Evolutionary conservation across 2,797 vertebrate species (phyloP), one percentile per base, ranked within the genome.

Genomic region (Spondyliosoma cantharus): DNA sequence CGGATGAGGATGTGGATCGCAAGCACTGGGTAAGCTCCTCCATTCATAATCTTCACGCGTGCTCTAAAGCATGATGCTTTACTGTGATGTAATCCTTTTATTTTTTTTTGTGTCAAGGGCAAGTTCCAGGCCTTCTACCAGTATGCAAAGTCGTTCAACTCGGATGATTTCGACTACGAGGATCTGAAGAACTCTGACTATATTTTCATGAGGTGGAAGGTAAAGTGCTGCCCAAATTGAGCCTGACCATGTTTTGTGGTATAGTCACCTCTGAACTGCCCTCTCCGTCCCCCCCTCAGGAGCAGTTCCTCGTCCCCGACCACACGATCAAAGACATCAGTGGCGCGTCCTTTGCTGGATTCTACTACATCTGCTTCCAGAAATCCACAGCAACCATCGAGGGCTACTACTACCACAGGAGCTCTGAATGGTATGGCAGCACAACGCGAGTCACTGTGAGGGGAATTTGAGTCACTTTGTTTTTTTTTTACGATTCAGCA

Each of bases 341-440:
- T 0, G 98, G 98, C 16, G 97, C 98, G 94, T 99, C 98, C 92
- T 99, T 99, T 85, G 98, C 98, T 63, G 98, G 98, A 76, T 99
- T 99, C 93, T 99, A 99, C 94, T 99, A 99, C 95, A 99, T 99
- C 94, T 99, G 98, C 94, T 99, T 99, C 95, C 98, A 99, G 96
- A 99, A 99, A 94, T 99, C 98, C 71, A 98, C 97, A 76, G 98
- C 98, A 69, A 98, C 97, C 66, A 98, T 99, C 81, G 98, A 99
- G 94, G 97, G 98, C 85, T 98, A 97, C 94, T 98, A 98, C 91
- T 98, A 97, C 90, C 97, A 98, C 94, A 93, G 97, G 87, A 98
- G 97, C 94, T 98, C 97, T 85, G 97, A 98, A 96, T 98, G 97
- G 97, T 98, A 95, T 96, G 82, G 8, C 53, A 56, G 7, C 57